Conservation (phyloP, 2,888 invertebrate genomes). For the Elegia similella region DNA sequence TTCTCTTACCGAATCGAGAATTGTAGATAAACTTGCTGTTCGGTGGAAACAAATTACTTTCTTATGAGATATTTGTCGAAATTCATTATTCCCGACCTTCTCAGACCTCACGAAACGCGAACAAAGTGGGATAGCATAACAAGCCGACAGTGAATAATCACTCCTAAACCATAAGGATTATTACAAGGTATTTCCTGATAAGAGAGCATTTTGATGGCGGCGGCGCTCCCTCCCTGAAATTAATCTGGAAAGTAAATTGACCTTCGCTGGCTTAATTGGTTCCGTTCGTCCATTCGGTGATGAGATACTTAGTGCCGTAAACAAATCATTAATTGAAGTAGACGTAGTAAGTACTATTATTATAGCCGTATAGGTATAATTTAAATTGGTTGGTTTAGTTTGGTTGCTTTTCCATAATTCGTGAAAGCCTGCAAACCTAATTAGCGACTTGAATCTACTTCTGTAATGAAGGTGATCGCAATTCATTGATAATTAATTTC, state of each 20-base stretch:
- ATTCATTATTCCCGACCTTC: background rate
- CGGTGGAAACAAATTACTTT: background rate
- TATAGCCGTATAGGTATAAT: constrained; percentile 21
- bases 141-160: background rate
- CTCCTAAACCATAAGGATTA: constrained; percentile 14
- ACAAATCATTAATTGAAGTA: constrained; percentile 46
- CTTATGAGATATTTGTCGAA: background rate
- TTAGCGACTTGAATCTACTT: no score
- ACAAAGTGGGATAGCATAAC: background rate
- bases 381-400: background rate
- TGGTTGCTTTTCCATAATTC: background rate
- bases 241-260: constrained; percentile 69
- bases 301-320: constrained; percentile 43
- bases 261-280: constrained; percentile 65
- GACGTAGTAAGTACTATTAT: constrained; percentile 23
- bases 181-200: constrained; percentile 28
- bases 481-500: no score
- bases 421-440: background rate
- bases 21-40: background rate
- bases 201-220: constrained; percentile 32
- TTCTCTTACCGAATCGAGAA: background rate
- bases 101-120: background rate
- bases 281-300: constrained; percentile 45
- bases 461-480: no score
- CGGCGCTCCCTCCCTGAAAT: constrained; percentile 55